Evolutionary conservation across 2,888 invertebrate genomes (phyloP).

Genomic region (Acrocyrtus sp.): DNA sequence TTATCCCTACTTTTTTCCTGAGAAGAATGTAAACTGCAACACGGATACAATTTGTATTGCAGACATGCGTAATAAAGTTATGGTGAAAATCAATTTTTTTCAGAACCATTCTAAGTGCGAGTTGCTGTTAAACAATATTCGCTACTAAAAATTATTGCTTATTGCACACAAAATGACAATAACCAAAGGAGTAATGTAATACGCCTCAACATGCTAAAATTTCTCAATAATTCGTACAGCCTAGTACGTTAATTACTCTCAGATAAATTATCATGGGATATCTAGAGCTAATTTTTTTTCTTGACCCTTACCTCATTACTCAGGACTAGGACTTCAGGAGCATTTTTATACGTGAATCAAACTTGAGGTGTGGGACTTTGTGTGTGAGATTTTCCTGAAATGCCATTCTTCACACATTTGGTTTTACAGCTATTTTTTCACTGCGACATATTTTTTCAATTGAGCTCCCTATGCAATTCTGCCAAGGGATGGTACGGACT

Average conservation of each 20-base stretch:
- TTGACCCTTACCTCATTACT: slow-evolving; percentile 27
- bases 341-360: neutral
- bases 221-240: neutral
- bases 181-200: neutral
- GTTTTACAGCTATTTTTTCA: neutral
- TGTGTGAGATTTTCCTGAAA: slow-evolving; percentile 18
- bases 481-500: slow-evolving; percentile 23
- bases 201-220: neutral
- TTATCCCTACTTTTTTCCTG: neutral
- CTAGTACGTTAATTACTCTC: neutral
- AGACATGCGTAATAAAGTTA: neutral
- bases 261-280: neutral
- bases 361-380: neutral
- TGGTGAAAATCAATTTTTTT: neutral
- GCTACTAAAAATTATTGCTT: neutral
- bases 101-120: neutral
- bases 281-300: slow-evolving; percentile 2
- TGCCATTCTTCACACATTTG: slow-evolving; percentile 4
- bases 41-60: too few species aligned
- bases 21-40: neutral
- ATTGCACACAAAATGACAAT: neutral
- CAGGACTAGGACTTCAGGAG: too few species aligned
- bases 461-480: neutral
- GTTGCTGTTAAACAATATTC: neutral
- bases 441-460: neutral